phyloP scores from a whole-genome alignment of 2,113 vertebrate genomes.

The Microcebus ravelobensis region DNA sequence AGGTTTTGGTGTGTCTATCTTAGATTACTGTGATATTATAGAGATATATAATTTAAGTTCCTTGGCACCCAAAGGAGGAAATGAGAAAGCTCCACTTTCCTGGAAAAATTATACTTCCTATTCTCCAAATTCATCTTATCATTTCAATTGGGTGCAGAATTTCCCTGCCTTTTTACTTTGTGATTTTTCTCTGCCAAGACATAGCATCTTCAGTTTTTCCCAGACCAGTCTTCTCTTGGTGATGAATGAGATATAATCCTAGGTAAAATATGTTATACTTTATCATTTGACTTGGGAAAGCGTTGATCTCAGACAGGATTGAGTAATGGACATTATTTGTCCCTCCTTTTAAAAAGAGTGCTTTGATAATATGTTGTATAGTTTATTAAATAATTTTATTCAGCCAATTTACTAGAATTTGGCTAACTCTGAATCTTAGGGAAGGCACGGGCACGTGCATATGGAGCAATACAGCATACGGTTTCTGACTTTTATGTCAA shows the following conservation, averaged over 20 bases:
- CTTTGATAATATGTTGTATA: not conserved
- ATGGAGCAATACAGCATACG: not conserved
- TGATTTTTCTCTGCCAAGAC: not conserved
- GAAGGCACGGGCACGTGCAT: not conserved
- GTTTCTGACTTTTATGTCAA: not conserved
- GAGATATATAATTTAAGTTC: not conserved
- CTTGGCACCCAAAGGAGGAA: not conserved
- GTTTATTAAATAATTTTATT: not conserved
- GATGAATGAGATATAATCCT: not conserved
- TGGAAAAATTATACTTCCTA: not conserved
- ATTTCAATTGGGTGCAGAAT: not conserved
- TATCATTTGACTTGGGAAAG: slow-evolving; percentile 32
- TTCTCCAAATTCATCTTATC: slow-evolving; percentile 15
- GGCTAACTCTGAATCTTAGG: not conserved
- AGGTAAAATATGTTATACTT: not conserved
- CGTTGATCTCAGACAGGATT: not conserved
- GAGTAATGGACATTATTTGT: not conserved
- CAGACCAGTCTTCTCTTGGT: not conserved
- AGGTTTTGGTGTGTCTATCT: not conserved
- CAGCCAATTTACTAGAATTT: not conserved
- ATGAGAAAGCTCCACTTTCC: not conserved
- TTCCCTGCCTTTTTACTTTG: slow-evolving; percentile 3
- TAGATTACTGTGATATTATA: not conserved
- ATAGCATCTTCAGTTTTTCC: not conserved
- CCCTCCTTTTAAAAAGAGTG: not conserved